Evolutionary conservation across 2,797 vertebrate genomes (phyloP).

Genomic region (Silurus lanzhouensis): DNA sequence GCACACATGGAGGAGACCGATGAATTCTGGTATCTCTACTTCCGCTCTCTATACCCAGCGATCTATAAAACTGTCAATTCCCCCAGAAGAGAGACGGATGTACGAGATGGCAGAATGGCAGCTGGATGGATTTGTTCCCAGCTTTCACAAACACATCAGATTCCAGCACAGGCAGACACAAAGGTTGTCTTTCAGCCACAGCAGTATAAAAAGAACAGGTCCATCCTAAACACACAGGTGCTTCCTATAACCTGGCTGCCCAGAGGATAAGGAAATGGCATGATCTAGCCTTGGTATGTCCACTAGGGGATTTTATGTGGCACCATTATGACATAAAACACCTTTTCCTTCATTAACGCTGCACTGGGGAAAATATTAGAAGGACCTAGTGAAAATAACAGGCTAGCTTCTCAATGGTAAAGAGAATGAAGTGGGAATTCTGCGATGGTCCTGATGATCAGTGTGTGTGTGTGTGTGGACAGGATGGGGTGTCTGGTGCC

Average conservation of each 20-base stretch:
- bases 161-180: constrained; percentile 19
- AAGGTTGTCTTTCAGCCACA: constrained; percentile 19
- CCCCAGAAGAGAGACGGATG: constrained; percentile 20
- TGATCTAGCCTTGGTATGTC: background rate
- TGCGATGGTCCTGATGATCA: background rate
- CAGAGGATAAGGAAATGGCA: constrained; percentile 26
- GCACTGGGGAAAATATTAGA: background rate
- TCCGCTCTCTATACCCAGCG: background rate
- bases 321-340: background rate
- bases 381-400: background rate
- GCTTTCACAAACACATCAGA: background rate
- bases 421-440: background rate
- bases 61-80: constrained; percentile 35
- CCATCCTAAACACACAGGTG: background rate
- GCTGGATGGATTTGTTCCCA: constrained; percentile 48
- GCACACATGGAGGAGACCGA: background rate
- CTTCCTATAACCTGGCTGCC: constrained; percentile 26
- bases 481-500: constrained; percentile 19
- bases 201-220: constrained; percentile 23
- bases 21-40: constrained; percentile 8
- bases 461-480: constrained; percentile 9
- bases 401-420: background rate
- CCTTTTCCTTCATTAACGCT: background rate
- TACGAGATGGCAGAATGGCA: constrained; percentile 43
- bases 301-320: background rate